A percentile compares a stretch with the other conserved stretches of the same genome.
Evolutionary conservation across 2,797 vertebrate species (phyloP).

Genomic region (Mionectes olivaceus): DNA sequence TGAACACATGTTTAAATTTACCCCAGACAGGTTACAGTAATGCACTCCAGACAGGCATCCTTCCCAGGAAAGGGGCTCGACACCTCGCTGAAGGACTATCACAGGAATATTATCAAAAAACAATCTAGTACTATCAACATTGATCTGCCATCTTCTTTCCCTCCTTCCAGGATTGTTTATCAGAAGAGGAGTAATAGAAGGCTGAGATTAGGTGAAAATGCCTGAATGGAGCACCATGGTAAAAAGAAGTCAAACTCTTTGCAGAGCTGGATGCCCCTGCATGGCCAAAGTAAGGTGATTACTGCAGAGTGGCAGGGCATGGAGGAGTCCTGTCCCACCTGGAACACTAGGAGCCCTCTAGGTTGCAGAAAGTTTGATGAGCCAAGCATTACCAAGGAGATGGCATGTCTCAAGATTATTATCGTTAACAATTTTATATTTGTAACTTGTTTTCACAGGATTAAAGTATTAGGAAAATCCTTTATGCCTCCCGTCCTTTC

Average conservation of each 20-base stretch:
- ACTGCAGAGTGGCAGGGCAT: not conserved
- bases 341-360: not conserved
- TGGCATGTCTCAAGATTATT: not conserved
- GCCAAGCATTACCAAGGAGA: not conserved
- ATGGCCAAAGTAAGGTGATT: not conserved
- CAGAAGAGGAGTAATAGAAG: not conserved
- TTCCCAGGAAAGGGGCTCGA: not conserved
- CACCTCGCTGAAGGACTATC: not conserved
- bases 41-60: not conserved
- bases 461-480: not conserved
- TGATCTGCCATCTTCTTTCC: not conserved
- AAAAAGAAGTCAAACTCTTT: not conserved
- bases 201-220: not conserved
- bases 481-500: not conserved
- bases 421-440: not conserved
- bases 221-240: not conserved
- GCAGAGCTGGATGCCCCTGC: not conserved
- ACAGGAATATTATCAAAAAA: constrained; percentile 9
- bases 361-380: not conserved
- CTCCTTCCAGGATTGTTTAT: not conserved
- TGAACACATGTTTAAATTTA: not conserved
- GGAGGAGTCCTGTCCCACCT: not conserved
- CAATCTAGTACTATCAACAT: not conserved
- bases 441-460: not conserved
- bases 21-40: constrained; percentile 10